Conservation (phyloP, 2,888 invertebrate species). For the Isotomurus palustris region DNA sequence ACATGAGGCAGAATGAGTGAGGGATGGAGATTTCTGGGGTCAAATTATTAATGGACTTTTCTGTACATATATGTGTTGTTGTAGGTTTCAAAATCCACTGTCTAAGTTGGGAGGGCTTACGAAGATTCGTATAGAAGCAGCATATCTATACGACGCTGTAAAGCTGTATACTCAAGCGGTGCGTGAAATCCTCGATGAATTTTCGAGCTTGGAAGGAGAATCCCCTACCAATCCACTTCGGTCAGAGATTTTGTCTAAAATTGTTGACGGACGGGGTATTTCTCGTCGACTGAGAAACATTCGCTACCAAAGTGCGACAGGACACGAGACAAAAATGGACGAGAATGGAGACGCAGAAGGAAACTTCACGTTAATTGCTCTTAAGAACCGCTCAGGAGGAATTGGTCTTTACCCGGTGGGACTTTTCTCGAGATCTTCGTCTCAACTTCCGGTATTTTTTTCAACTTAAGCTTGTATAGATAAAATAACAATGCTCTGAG, state of each 20-base stretch:
- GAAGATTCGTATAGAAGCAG: constrained; percentile 66
- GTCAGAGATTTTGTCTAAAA: no score
- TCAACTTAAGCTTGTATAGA: no score
- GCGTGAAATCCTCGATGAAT: constrained; percentile 49
- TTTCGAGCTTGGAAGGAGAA: background rate
- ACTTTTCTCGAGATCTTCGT: constrained; percentile 50
- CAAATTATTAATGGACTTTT: no score
- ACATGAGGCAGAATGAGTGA: no score
- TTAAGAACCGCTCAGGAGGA: constrained; percentile 46
- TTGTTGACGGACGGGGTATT: constrained; percentile 50
- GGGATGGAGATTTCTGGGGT: no score
- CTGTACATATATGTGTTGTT: no score
- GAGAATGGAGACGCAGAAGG: constrained; percentile 88
- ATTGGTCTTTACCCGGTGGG: constrained; percentile 53
- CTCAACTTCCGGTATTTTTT: constrained; percentile 62
- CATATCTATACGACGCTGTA: constrained; percentile 82
- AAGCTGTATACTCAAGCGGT: constrained; percentile 77
- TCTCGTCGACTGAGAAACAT: constrained; percentile 50
- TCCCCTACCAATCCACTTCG: background rate
- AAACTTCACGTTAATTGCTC: constrained; percentile 80
- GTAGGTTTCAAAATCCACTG: constrained; percentile 77
- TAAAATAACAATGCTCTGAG: no score
- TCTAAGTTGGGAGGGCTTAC: constrained; percentile 67
- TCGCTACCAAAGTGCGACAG: constrained; percentile 51
- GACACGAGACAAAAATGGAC: constrained; percentile 61